phyloP scores from a whole-genome alignment of 2,113 vertebrate species.

The Paradisaea rubra region DNA sequence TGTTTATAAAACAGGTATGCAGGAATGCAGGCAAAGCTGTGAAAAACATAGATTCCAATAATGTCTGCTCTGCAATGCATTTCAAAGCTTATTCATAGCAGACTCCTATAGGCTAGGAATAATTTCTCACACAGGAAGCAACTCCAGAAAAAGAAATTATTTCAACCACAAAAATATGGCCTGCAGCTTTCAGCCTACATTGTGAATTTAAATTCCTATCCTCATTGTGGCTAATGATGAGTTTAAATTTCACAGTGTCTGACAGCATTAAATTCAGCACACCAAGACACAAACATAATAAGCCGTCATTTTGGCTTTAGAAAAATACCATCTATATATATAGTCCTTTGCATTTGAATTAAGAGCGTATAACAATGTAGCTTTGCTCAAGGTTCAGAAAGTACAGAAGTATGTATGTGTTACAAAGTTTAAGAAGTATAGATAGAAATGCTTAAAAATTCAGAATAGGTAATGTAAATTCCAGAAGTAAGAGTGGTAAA shows the following conservation, averaged over 20 bases:
- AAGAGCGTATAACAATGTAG: not conserved
- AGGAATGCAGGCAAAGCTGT: not conserved
- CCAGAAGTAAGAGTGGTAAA: not conserved
- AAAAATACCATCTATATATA: not conserved
- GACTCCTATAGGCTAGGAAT: not conserved
- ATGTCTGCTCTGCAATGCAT: not conserved
- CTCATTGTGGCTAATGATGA: not conserved
- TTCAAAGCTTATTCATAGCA: not conserved
- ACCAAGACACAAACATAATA: not conserved
- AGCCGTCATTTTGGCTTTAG: not conserved
- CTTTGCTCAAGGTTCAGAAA: not conserved
- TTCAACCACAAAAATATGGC: not conserved
- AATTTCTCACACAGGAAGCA: not conserved
- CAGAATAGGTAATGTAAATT: not conserved
- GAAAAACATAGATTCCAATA: not conserved
- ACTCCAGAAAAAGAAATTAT: not conserved
- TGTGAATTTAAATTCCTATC: not conserved
- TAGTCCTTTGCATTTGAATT: not conserved
- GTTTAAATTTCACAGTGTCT: constrained; percentile 27
- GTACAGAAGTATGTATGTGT: not conserved
- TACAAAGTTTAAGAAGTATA: not conserved
- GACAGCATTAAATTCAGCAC: constrained; percentile 6
- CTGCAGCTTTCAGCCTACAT: not conserved
- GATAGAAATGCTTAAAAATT: not conserved
- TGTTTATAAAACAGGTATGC: not conserved